Evolutionary conservation across 2,888 invertebrate genomes (phyloP), one percentile per base, ranked within the genome.

Genomic region (Cheilosia vulpina): DNA sequence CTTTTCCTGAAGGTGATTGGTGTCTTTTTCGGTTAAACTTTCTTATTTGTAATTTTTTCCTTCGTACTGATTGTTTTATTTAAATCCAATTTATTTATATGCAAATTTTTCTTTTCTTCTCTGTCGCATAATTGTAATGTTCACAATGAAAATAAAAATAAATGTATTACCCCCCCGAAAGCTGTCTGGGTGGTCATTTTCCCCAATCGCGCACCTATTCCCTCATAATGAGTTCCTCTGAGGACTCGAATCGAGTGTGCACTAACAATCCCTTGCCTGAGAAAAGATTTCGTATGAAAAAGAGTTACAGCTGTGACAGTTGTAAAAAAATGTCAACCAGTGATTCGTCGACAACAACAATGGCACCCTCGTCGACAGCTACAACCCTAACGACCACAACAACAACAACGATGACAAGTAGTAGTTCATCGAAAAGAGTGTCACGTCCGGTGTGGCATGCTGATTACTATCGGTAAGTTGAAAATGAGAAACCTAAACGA

Each of bases 401-500:
- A 89, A 93, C 94, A 27, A 89, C 89, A 57, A 89, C 90, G 75
- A 88, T 89, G 50, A 88, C 89, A 78, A 87, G 87, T 87, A 87
- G 87, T 87, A 87, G 69, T 65, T 87, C 87, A 43, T 81, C 81
- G 43, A 87, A 71, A 69, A 88, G 84, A 80, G 88, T 88, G 80
- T 87, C 90, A 87, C 92, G 92, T 88, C 92, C 94, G 90, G 94
- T 94, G 92, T 94, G 94, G 94, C 94, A 94, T 91, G 93, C 93
- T 91, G 94, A 94, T 93, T 94, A 94, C 91, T 93, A 93, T 90
- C 94, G 94, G 95, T 95, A 94, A 94, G 95, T 92, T 80, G 43
- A 31, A 81, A 7, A n/a, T 7, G 11, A 13, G 2, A n/a, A 19
- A 63, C 47, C 52, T 43, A 34, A 9, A 3, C 34, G 11, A 63